Evolutionary conservation across 1,140 invertebrate genomes (phyloP), one percentile per base, ranked within the genome.

Genomic region (Conopomorpha cramerella): DNA sequence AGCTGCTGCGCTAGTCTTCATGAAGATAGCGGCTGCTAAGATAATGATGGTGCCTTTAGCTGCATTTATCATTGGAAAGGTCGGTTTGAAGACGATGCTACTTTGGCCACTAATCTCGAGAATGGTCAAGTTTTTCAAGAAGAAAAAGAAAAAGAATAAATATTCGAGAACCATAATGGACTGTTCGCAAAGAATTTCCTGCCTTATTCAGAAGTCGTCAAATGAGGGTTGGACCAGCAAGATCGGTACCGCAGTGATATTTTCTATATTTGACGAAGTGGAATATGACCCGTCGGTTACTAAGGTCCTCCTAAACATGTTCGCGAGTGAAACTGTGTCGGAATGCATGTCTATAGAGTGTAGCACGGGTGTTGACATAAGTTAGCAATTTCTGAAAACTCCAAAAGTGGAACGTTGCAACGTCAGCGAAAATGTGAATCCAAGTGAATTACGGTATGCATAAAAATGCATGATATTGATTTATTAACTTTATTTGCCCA

Each of bases 261-360:
- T 73, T 43, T 55, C 57, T 16, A 43, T 71, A 33, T 67, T 72
- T 17, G 66, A 68, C 28, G 67, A 74, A 38, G 46, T 68, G 3
- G 59, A 67, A 23, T 57, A 71, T 40, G 67, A 72, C 34, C 50
- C 53, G 45, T 53, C 51, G 14, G 49, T 65, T 30, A 64, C 64
- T 33, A 68, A 62, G 55, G 58, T 53, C 40, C 47, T 76, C 42
- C 43, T 73, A 36, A 64, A 53, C 39, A 52, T 67, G 46, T 56
- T 76, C 42, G 59, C 71, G 10, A 62, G 64, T 34, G 60, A 71
- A 42, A 62, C 71, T 46, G 62, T 76, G 39, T 66, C 71, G 16
- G 39, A 68, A 57, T 76, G 71, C 55, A 72, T 76, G 65, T 62
- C 63, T 53, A 36, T 76, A 39, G 66, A 72, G 32, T 76, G 71